phyloP scores from a whole-genome alignment of 2,113 vertebrate genomes.

The Octodon degus region DNA sequence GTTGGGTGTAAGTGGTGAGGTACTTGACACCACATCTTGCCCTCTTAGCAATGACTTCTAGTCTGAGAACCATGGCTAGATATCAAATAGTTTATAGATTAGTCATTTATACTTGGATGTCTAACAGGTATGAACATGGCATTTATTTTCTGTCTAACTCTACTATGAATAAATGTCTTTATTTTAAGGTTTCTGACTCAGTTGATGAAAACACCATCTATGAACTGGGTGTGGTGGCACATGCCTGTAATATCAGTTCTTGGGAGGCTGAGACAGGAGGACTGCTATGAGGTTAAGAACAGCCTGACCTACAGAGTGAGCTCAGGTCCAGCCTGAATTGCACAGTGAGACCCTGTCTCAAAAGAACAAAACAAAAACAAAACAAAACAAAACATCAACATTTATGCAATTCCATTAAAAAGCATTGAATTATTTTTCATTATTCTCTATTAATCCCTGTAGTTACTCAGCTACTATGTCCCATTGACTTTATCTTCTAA shows the following conservation, averaged over 20 bases:
- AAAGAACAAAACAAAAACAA: too few species aligned
- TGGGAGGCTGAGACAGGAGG: too few species aligned
- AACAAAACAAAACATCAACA: too few species aligned
- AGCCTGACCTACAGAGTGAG: too few species aligned
- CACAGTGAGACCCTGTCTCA: too few species aligned
- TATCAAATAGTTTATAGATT: neutral
- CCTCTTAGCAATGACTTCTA: neutral
- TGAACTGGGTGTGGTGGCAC: too few species aligned
- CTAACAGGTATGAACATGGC: neutral
- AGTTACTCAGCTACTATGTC: neutral
- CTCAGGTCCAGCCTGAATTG: too few species aligned
- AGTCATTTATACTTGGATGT: neutral
- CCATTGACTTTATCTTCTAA: neutral
- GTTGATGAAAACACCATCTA: neutral
- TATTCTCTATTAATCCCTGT: neutral
- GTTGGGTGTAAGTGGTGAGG: neutral
- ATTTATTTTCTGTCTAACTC: neutral
- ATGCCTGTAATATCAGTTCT: too few species aligned
- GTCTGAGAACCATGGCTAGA: neutral
- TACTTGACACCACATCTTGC: neutral
- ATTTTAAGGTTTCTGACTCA: neutral
- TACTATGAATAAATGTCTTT: neutral
- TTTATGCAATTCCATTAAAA: neutral
- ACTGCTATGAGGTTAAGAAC: too few species aligned
- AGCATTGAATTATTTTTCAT: neutral